A percentile compares a stretch with the other conserved stretches of the same genome.
phyloP scores from a whole-genome alignment of 2,888 invertebrate species.

The Agrotis puta region DNA sequence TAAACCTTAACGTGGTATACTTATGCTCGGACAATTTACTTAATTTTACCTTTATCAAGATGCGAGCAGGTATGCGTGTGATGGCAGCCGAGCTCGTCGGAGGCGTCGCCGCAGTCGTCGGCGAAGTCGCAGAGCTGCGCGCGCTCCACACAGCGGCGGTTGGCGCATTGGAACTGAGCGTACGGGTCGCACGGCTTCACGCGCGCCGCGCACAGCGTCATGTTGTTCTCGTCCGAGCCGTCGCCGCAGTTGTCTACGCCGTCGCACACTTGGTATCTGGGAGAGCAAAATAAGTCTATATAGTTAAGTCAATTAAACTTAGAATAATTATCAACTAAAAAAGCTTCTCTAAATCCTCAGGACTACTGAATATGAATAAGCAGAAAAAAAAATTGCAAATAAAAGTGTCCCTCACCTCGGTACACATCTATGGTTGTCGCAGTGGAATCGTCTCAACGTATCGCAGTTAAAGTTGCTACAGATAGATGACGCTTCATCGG shows the following conservation, averaged over 20 bases:
- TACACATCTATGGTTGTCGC: constrained; percentile 96
- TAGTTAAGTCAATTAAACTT: too few relatives aligned
- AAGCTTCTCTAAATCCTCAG: too few relatives aligned
- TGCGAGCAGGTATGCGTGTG: constrained; percentile 91
- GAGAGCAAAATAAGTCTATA: not conserved
- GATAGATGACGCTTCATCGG: constrained; percentile 95
- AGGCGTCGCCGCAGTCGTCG: constrained; percentile 97
- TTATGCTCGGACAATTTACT: too few relatives aligned
- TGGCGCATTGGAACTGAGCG: constrained; percentile 96
- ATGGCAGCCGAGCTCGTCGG: constrained; percentile 97
- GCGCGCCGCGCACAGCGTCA: constrained; percentile 96
- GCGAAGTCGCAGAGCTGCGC: constrained; percentile 96
- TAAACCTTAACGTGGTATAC: too few relatives aligned
- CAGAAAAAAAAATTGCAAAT: too few relatives aligned
- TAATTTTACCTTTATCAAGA: constrained; percentile 78
- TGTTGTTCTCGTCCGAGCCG: constrained; percentile 98
- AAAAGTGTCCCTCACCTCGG: constrained; percentile 86
- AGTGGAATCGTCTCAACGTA: constrained; percentile 96
- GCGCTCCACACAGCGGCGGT: constrained; percentile 95
- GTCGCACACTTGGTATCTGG: constrained; percentile 96
- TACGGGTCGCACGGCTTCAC: constrained; percentile 94
- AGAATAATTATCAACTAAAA: too few relatives aligned
- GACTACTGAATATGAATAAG: too few relatives aligned
- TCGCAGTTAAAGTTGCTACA: constrained; percentile 97
- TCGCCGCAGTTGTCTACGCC: constrained; percentile 98